Evolutionary conservation across 2,113 vertebrate species (phyloP).

Genomic region (Corythoichthys intestinalis): DNA sequence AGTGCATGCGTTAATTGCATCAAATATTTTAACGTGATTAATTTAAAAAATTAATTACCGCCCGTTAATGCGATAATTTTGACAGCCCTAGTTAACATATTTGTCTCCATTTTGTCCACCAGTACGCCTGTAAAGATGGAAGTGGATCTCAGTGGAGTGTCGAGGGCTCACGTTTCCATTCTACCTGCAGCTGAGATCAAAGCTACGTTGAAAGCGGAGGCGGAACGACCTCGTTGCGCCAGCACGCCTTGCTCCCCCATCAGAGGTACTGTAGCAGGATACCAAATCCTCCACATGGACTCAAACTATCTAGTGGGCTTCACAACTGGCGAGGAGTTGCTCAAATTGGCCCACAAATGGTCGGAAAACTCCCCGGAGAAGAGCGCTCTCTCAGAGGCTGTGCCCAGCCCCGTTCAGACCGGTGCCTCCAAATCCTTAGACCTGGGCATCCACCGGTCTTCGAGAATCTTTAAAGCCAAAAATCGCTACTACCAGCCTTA

Average conservation of each 20-base stretch:
- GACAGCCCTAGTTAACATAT: neutral
- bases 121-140: constrained; percentile 82
- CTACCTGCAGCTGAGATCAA: constrained; percentile 81
- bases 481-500: constrained; percentile 92
- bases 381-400: constrained; percentile 56
- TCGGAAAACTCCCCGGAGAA: constrained; percentile 71
- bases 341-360: constrained; percentile 87
- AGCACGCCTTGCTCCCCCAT: constrained; percentile 93
- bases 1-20: too few species aligned
- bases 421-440: constrained; percentile 77
- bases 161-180: constrained; percentile 76
- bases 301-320: constrained; percentile 95
- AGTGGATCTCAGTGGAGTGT: constrained; percentile 84
- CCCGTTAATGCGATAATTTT: too few species aligned
- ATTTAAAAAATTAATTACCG: too few species aligned
- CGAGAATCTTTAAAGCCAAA: constrained; percentile 83
- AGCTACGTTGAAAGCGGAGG: constrained; percentile 73
- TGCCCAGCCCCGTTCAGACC: constrained; percentile 61
- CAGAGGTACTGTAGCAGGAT: constrained; percentile 83
- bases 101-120: constrained; percentile 22
- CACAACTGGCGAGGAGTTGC: constrained; percentile 90
- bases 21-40: too few species aligned
- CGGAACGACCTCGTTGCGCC: constrained; percentile 87
- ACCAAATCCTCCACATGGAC: constrained; percentile 97
- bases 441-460: constrained; percentile 77